Evolutionary conservation across 2,888 invertebrate genomes (phyloP), one percentile per base, ranked within the genome.

Genomic region (Eurytoma adleriae): DNA sequence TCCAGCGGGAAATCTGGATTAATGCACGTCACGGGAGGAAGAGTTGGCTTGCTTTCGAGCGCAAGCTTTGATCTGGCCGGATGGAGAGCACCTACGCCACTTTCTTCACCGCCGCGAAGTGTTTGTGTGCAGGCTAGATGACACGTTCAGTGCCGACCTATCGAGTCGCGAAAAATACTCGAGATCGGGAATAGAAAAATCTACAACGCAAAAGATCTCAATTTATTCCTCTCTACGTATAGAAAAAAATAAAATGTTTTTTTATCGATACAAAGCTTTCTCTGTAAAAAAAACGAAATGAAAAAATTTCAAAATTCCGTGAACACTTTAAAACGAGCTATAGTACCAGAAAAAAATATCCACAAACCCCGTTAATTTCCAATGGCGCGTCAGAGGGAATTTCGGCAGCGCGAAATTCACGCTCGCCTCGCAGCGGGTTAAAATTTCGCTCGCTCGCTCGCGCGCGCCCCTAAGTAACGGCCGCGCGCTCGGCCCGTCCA

Each of bases 1-100:
- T 84, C 80, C 76, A 61, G 72, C 73, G 69, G 69, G 50, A 79
- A 80, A 83, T 81, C 72, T 59, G 79, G 80, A 80, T 85, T 84
- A 83, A 83, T 83, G 79, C 80, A 20, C 48, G 71, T 75, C 64
- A 62, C 69, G 16, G 16, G 30, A 20, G 27, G 62, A 61, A 73
- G n/a, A 24, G 20, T 62, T 18, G 52, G 20, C 13, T 18, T 16
- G 12, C 40, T 20, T 62, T 18, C 0, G 7, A 18, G 5, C 5
- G 12, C 24, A 57, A 57, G 40, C 40, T 40, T 40, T 3, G 7
- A 40, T 48, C 18, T 18, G 5, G 24, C 12, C 14, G 30, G 54
- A 18, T 10, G 0, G 40, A 40, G 0, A 7, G 10, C 10, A 40
- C 10, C 40, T 1, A 40, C 24, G 24, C 24, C 24, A 24, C 24